phyloP scores from a whole-genome alignment of 2,797 vertebrate genomes.

The Darevskia mixta region DNA sequence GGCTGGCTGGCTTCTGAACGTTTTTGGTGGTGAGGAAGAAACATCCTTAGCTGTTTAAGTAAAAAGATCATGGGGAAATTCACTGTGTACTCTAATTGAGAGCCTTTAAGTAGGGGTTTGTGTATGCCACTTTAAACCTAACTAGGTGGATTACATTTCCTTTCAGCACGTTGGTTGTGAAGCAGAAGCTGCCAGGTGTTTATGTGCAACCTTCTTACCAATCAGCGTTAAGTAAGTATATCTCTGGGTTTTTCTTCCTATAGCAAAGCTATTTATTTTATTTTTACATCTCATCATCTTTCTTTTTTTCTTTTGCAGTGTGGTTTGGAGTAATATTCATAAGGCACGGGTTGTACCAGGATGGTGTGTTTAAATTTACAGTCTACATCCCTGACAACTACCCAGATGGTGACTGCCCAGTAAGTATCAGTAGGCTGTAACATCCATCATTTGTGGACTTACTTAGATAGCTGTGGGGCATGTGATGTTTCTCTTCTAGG shows the following conservation, averaged over 20 bases:
- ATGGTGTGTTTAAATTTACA: constrained; percentile 98
- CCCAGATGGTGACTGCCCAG: constrained; percentile 96
- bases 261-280: not conserved
- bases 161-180: constrained; percentile 94
- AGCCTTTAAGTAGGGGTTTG: not conserved
- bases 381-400: constrained; percentile 99
- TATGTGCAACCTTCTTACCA: constrained; percentile 98
- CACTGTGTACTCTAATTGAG: too few relatives aligned
- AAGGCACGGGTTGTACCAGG: constrained; percentile 96
- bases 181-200: constrained; percentile 96
- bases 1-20: not conserved
- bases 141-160: constrained; percentile 33
- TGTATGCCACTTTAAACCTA: constrained; percentile 25
- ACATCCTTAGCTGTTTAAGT: not conserved
- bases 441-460: not conserved
- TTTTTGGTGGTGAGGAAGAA: not conserved
- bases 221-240: constrained; percentile 92
- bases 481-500: not conserved
- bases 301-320: constrained; percentile 81
- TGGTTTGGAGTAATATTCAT: constrained; percentile 99
- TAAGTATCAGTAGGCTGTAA: constrained; percentile 77
- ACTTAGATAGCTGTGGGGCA: not conserved
- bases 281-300: constrained; percentile 35
- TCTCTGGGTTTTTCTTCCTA: not conserved
- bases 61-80: not conserved